phyloP scores from a whole-genome alignment of 2,113 vertebrate genomes.

The Riparia riparia region DNA sequence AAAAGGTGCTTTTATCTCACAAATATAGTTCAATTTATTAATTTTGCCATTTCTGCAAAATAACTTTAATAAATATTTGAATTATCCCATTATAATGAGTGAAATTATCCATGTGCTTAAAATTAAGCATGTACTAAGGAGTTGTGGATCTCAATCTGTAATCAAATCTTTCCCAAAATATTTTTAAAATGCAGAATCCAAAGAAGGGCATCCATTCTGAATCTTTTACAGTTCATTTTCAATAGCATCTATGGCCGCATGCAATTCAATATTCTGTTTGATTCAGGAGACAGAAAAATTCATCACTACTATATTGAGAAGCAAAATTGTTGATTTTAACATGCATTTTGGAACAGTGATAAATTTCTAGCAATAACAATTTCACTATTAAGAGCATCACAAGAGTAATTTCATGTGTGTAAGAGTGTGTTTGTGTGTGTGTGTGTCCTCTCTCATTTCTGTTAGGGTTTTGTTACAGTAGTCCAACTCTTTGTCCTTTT shows the following conservation, averaged over 20 bases:
- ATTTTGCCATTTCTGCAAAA: not conserved
- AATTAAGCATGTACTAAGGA: not conserved
- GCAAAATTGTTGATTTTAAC: not conserved
- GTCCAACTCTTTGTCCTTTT: not conserved
- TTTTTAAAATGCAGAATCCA: not conserved
- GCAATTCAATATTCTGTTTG: not conserved
- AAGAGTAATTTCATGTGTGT: not conserved
- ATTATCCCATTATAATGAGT: not conserved
- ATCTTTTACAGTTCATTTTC: not conserved
- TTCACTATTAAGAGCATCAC: not conserved
- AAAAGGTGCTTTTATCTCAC: not conserved
- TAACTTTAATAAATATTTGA: not conserved
- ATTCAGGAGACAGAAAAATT: not conserved
- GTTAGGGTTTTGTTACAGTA: not conserved
- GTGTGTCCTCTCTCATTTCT: not conserved
- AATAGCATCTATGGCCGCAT: not conserved
- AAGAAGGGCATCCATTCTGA: not conserved
- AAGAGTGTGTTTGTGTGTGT: fast-evolving
- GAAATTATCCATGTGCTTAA: not conserved
- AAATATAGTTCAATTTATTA: not conserved
- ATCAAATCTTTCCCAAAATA: not conserved
- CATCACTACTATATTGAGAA: not conserved
- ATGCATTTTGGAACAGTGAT: not conserved
- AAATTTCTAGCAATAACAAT: not conserved
- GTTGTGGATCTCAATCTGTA: not conserved